These are phyloP conservation scores for Cynaeus angustus DNA, from an alignment of 2,888 invertebrate species.

Conservation along the genomic window DNA sequence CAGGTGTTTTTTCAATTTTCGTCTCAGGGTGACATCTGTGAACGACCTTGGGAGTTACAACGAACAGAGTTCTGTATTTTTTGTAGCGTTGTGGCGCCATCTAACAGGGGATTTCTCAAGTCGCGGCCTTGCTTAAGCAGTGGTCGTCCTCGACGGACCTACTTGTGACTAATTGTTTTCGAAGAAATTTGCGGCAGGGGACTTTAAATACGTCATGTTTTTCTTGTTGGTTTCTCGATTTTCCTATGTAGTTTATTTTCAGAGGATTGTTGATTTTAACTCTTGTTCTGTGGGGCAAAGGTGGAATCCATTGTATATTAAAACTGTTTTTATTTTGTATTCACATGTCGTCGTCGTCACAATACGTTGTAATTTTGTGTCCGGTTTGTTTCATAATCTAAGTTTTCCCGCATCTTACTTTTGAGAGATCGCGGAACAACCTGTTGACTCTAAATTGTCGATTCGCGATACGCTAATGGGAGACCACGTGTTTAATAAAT, in stretches of 20 bases:
- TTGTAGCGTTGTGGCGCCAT: conserved; percentile 12
- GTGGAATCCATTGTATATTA: conserved; percentile 24
- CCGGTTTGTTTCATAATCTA: conserved; percentile 40
- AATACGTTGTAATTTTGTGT: conserved; percentile 15
- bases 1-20: neutral
- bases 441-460: conserved; percentile 47
- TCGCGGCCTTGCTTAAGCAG: conserved; percentile 1
- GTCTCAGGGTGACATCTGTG: conserved; percentile 25
- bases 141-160: conserved; percentile 28
- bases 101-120: neutral
- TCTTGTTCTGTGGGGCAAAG: conserved; percentile 28
- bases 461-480: conserved; percentile 55
- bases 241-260: neutral
- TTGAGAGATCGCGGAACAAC: conserved; percentile 29
- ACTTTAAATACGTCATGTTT: conserved; percentile 15
- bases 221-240: neutral
- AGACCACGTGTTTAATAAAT: conserved; percentile 65
- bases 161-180: conserved; percentile 20
- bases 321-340: conserved; percentile 25
- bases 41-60: neutral
- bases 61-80: neutral
- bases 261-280: neutral
- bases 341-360: conserved; percentile 17
- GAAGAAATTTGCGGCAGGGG: conserved; percentile 11
- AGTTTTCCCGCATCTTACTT: conserved; percentile 26